Conservation (phyloP, 37 sponge, comb jelly and placozoan genomes). For the Spongia lamella region DNA sequence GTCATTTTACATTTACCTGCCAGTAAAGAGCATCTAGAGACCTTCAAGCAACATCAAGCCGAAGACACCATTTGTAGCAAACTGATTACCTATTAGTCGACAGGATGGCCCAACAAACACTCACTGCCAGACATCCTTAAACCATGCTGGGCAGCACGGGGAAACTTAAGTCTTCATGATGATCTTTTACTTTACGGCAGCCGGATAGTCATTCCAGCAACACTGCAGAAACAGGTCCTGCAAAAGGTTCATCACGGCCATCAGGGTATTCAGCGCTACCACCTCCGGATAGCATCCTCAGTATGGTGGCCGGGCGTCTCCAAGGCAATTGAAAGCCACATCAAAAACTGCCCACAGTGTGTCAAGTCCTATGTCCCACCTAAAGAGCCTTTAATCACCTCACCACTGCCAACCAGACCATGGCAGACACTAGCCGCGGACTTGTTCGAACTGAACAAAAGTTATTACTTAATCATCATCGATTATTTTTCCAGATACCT, state of each 20-base stretch:
- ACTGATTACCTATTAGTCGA: constrained; percentile 12
- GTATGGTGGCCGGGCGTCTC: constrained; percentile 12
- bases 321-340: neutral
- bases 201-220: neutral
- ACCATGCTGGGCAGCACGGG: too few species aligned
- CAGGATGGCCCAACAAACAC: too few species aligned
- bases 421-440: constrained; percentile 3
- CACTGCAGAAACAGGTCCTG: neutral
- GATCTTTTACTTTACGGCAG: neutral
- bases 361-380: neutral
- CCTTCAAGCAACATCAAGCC: constrained; percentile 2
- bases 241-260: neutral
- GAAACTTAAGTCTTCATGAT: too few species aligned
- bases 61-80: constrained; percentile 2
- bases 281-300: neutral
- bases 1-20: constrained; percentile 2
- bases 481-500: constrained; percentile 25
- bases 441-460: neutral
- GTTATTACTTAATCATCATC: too few species aligned
- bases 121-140: too few species aligned
- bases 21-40: neutral
- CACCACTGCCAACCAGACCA: neutral
- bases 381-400: neutral
- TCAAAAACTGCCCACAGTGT: constrained; percentile 2
- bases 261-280: constrained; percentile 24